These are phyloP conservation scores for Drosophila repletoides DNA, from an alignment of 1,140 invertebrate species.

Conservation along the genomic window DNA sequence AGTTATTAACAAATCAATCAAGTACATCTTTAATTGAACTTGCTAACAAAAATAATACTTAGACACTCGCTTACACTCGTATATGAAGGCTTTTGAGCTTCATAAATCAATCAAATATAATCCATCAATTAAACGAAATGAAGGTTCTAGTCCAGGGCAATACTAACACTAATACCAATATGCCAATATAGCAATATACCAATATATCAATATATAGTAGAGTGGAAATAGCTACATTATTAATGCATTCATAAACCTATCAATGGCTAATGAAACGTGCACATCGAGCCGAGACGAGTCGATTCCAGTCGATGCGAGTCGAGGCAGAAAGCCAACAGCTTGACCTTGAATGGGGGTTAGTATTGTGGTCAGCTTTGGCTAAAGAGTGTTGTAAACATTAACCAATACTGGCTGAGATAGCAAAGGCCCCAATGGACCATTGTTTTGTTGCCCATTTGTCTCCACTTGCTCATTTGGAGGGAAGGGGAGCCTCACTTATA, in stretches of 20 bases:
- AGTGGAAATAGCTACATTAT: slow-evolving; percentile 9
- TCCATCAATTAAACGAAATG: slow-evolving; percentile 61
- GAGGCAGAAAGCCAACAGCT: slow-evolving; percentile 14
- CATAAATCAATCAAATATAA: slow-evolving; percentile 41
- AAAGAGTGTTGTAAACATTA: too few relatives aligned
- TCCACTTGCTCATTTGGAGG: not conserved
- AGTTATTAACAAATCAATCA: slow-evolving; percentile 45
- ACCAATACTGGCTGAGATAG: too few relatives aligned
- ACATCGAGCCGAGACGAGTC: not conserved
- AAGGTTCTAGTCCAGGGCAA: not conserved
- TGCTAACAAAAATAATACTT: not conserved
- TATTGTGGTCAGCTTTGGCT: too few relatives aligned
- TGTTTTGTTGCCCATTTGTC: slow-evolving; percentile 17
- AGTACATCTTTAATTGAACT: slow-evolving; percentile 43
- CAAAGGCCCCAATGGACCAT: slow-evolving; percentile 12
- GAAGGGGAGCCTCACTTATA: slow-evolving; percentile 11
- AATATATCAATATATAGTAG: not conserved
- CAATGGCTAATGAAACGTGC: slow-evolving; percentile 51
- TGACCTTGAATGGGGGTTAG: too few relatives aligned
- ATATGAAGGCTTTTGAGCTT: slow-evolving; percentile 4
- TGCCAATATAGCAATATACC: too few relatives aligned
- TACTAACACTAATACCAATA: too few relatives aligned
- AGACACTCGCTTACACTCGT: not conserved
- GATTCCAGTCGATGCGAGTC: not conserved
- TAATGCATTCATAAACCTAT: slow-evolving; percentile 51